Evolutionary conservation across 2,113 vertebrate genomes (phyloP).

Genomic region (Antechinus flavipes): DNA sequence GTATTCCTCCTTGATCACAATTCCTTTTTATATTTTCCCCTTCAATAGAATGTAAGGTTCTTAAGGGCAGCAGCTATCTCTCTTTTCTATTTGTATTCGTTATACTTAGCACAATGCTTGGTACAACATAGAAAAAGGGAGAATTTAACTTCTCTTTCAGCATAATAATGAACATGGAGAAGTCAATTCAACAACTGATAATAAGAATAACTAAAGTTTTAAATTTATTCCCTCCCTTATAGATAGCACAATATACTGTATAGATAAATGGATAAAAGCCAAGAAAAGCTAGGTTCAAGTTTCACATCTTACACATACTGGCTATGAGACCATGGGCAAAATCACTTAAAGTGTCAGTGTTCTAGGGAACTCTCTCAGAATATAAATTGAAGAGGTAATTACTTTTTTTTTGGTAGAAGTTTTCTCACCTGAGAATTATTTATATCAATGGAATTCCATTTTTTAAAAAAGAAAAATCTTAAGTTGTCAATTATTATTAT

Average conservation of each 20-base stretch:
- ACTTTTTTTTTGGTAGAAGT: background rate
- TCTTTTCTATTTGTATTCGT: background rate
- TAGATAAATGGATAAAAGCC: background rate
- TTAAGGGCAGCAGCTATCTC: background rate
- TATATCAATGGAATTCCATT: background rate
- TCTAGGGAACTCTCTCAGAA: constrained; percentile 46
- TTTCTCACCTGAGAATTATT: background rate
- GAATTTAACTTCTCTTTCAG: background rate
- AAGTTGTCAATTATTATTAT: background rate
- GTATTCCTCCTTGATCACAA: background rate
- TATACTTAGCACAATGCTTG: background rate
- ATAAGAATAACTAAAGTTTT: background rate
- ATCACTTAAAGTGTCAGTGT: background rate
- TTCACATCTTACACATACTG: background rate
- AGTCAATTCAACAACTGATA: background rate
- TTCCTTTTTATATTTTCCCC: background rate
- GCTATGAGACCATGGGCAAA: background rate
- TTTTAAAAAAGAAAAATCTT: background rate
- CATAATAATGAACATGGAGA: background rate
- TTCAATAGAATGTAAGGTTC: background rate
- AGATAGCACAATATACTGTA: background rate
- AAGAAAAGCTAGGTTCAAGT: constrained; percentile 5
- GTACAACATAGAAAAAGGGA: background rate
- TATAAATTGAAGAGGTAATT: background rate
- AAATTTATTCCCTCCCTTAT: background rate